Evolutionary conservation across 2,797 vertebrate genomes (phyloP).

Genomic region (Pseudopleuronectes americanus): DNA sequence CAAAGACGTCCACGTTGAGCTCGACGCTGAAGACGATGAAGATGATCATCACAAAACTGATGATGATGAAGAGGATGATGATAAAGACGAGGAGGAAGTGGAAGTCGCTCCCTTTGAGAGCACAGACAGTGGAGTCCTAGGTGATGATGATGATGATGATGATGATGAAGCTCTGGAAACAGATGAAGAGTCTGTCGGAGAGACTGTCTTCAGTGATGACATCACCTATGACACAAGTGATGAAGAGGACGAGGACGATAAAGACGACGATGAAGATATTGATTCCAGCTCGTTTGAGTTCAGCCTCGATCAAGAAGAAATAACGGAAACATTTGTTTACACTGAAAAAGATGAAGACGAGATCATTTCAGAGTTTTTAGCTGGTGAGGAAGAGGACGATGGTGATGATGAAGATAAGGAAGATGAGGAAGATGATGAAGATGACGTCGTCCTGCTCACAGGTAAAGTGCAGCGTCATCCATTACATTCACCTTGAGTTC

Average conservation of each 20-base stretch:
- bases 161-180: slow-evolving; percentile 28
- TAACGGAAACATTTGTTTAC: background rate
- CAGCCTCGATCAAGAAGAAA: slow-evolving; percentile 19
- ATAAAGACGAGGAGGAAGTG: slow-evolving; percentile 31
- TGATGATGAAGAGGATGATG: slow-evolving; percentile 53
- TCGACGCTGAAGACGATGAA: slow-evolving; percentile 19
- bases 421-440: slow-evolving; percentile 25
- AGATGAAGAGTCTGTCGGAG: slow-evolving; percentile 50
- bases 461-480: slow-evolving; percentile 32
- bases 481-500: too few relatives aligned
- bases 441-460: slow-evolving; percentile 50
- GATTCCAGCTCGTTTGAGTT: slow-evolving; percentile 47
- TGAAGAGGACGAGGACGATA: slow-evolving; percentile 45
- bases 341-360: slow-evolving; percentile 32
- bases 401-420: slow-evolving; percentile 5
- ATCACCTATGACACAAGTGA: slow-evolving; percentile 46
- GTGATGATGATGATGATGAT: slow-evolving; percentile 15
- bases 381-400: slow-evolving; percentile 33
- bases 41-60: slow-evolving; percentile 22
- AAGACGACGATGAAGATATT: slow-evolving; percentile 37
- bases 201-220: slow-evolving; percentile 46
- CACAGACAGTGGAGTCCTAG: too few relatives aligned
- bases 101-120: too few relatives aligned
- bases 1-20: slow-evolving; percentile 15
- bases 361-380: slow-evolving; percentile 17